Evolutionary conservation across 1,140 invertebrate genomes (phyloP).

Genomic region (Caenorhabditis briggsae): DNA sequence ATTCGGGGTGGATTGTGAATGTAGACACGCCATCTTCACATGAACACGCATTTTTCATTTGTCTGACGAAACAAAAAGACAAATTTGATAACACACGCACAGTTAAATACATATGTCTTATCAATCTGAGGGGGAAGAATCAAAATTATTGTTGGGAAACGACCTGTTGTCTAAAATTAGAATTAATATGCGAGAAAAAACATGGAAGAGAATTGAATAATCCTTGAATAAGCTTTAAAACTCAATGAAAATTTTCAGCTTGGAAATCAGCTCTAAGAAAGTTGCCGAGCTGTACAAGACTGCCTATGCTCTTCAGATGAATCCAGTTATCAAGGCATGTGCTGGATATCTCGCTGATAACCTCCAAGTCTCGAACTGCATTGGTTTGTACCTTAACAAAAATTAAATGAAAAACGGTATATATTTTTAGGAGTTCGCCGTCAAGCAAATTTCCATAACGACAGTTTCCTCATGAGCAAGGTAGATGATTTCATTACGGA

Average conservation of each 20-base stretch:
- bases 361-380: slow-evolving; percentile 83
- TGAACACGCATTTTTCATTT: neutral
- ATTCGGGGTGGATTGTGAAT: neutral
- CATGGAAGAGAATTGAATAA: neutral
- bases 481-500: slow-evolving; percentile 84
- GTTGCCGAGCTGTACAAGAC: slow-evolving; percentile 85
- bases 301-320: slow-evolving; percentile 84
- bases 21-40: slow-evolving; percentile 54
- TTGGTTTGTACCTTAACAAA: no score
- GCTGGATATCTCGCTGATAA: slow-evolving; percentile 83
- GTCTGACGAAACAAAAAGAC: neutral
- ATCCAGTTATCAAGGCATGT: slow-evolving; percentile 83
- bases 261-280: slow-evolving; percentile 81
- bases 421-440: slow-evolving; percentile 72
- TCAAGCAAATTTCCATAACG: slow-evolving; percentile 75
- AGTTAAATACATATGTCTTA: slow-evolving; percentile 42
- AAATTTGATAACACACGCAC: slow-evolving; percentile 17
- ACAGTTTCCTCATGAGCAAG: slow-evolving; percentile 68
- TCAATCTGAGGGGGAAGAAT: neutral
- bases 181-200: neutral
- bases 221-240: neutral
- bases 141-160: slow-evolving; percentile 46
- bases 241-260: slow-evolving; percentile 77
- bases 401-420: no score
- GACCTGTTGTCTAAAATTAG: slow-evolving; percentile 5